Evolutionary conservation across 2,113 vertebrate species (phyloP).

Genomic region (Parus major): DNA sequence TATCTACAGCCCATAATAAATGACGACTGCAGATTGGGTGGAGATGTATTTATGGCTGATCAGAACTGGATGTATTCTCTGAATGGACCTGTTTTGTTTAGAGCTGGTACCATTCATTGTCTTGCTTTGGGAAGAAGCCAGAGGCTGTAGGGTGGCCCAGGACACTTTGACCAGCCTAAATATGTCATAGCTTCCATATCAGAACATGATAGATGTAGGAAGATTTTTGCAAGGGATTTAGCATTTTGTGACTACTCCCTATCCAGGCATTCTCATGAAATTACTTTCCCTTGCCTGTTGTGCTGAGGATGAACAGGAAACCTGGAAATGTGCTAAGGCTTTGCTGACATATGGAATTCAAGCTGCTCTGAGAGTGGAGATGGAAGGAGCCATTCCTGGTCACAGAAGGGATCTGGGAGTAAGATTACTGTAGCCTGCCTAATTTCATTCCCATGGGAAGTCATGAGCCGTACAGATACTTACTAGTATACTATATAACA

Average conservation of each 20-base stretch:
- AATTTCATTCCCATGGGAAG: background rate
- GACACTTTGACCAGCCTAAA: background rate
- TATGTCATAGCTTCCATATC: background rate
- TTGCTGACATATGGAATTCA: background rate
- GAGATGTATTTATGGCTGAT: background rate
- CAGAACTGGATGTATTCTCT: background rate
- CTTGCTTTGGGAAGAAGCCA: background rate
- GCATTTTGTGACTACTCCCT: background rate
- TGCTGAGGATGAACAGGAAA: background rate
- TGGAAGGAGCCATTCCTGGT: background rate
- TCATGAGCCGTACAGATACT: background rate
- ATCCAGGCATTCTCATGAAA: background rate
- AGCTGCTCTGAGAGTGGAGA: background rate
- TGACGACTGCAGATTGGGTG: background rate
- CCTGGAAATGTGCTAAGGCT: background rate
- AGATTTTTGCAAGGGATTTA: background rate
- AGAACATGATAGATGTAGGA: background rate
- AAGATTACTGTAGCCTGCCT: background rate
- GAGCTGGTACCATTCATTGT: rapidly evolving
- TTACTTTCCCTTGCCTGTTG: background rate
- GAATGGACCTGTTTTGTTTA: background rate
- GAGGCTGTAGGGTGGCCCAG: background rate
- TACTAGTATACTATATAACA: background rate
- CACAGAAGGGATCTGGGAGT: background rate
- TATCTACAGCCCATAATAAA: background rate